These are phyloP conservation scores for Lagopus leucura DNA, from an alignment of 2,113 vertebrate species.

Conservation along the genomic window DNA sequence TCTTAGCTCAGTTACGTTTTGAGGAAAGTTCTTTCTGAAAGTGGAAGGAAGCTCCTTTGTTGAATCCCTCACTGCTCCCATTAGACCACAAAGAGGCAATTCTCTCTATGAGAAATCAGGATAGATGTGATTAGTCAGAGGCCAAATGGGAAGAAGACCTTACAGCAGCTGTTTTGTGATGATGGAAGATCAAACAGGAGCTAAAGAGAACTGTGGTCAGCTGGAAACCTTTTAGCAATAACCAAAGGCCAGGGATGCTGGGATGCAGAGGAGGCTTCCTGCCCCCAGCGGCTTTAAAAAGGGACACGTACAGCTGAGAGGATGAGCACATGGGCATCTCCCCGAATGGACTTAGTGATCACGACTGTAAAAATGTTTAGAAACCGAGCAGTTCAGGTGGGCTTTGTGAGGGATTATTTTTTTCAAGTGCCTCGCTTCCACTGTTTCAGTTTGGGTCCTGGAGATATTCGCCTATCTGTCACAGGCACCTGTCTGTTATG, in stretches of 20 bases:
- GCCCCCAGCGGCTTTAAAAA: neutral
- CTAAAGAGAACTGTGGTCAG: neutral
- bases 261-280: neutral
- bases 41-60: neutral
- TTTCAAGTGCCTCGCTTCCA: neutral
- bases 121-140: neutral
- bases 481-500: neutral
- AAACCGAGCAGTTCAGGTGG: neutral
- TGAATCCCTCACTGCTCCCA: neutral
- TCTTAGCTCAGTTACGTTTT: neutral
- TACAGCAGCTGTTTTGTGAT: neutral
- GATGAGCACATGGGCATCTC: neutral
- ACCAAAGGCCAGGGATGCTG: neutral
- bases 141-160: neutral
- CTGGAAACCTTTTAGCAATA: neutral
- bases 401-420: neutral
- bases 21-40: neutral
- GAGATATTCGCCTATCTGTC: neutral
- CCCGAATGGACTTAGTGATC: neutral
- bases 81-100: neutral
- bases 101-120: neutral
- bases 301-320: neutral
- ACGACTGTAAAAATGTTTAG: neutral
- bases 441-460: neutral
- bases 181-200: neutral